Evolutionary conservation across 2,797 vertebrate species (phyloP).

Genomic region (Bradypodion ventrale): DNA sequence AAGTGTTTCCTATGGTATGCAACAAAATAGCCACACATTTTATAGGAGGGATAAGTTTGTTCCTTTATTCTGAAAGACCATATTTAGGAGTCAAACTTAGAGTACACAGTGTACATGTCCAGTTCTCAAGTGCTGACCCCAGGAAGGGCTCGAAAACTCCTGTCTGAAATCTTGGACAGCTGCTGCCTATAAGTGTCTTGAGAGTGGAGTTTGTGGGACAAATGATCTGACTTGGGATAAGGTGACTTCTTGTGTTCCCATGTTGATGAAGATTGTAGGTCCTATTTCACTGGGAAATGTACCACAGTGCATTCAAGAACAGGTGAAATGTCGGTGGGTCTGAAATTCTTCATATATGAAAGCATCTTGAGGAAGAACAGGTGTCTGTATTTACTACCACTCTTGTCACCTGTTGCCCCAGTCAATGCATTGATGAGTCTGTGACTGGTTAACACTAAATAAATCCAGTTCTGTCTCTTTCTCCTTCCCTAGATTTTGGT

Average conservation of each 20-base stretch:
- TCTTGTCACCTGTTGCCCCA: too few species aligned
- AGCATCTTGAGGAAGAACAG: too few species aligned
- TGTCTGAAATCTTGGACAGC: not conserved
- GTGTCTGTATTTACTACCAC: not conserved
- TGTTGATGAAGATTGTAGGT: not conserved
- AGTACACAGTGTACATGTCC: not conserved
- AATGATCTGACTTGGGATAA: not conserved
- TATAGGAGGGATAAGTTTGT: not conserved
- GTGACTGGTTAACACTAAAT: not conserved
- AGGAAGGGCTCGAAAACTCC: not conserved
- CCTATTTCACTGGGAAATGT: not conserved
- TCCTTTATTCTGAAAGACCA: not conserved
- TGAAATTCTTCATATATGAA: not conserved
- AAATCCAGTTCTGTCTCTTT: not conserved
- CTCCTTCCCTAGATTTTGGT: slow-evolving; percentile 87
- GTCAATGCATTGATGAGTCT: not conserved
- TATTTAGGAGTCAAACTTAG: not conserved
- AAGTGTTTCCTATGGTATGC: not conserved
- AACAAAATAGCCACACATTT: not conserved
- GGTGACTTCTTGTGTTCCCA: not conserved
- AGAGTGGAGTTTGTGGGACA: not conserved
- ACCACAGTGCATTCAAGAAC: not conserved
- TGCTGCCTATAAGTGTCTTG: not conserved
- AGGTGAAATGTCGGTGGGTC: not conserved
- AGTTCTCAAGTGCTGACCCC: not conserved